Evolutionary conservation across 2,797 vertebrate genomes (phyloP), one percentile per base, ranked within the genome.

Genomic region (Peromyscus melanophrys): DNA sequence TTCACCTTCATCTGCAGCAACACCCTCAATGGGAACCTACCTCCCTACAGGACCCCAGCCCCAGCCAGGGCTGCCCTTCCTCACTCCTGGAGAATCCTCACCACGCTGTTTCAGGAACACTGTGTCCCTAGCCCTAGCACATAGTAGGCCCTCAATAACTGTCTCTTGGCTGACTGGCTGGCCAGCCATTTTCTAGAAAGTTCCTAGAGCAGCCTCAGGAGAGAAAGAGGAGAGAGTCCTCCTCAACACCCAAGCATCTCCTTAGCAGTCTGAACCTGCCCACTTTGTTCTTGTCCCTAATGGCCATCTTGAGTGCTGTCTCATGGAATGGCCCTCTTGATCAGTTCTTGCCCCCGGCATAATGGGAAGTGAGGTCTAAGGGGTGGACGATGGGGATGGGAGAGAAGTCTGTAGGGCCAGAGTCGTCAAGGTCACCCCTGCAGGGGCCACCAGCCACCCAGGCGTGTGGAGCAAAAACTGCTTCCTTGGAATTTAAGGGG

Each of bases 391-490:
- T 1, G 25, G 59, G 59, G 5, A 6, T 11, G 16, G 13, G 16
- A 89, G 43, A 37, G 89, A 63, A 0, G 10, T n/a, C 75, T 46
- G 59, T 52, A 59, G 73, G 52, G 11, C 5, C 40, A 14, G 46
- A 75, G 87, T 14, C 21, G n/a, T 25, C 78, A 7, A 0, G 4
- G 76, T 77, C 87, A 82, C 57, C 63, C 65, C 73, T 17, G 40
- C n/a, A 67, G 4, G 34, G 69, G 63, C 69, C 43, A 57, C 73
- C 59, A 11, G 1, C 77, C 75, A 37, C 19, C 85, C 1, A 19
- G 87, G 59, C n/a, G 0, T 7, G 1, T 31, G 8, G 73, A 95
- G 96, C 94, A 96, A 83, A 69, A 69, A 63, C 96, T 17, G 43
- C 92, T 71, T 69, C 93, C 49, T 83, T 29, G 59, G 73, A 69